Evolutionary conservation across 2,113 vertebrate species (phyloP).

Genomic region (Ploceus nigricollis): DNA sequence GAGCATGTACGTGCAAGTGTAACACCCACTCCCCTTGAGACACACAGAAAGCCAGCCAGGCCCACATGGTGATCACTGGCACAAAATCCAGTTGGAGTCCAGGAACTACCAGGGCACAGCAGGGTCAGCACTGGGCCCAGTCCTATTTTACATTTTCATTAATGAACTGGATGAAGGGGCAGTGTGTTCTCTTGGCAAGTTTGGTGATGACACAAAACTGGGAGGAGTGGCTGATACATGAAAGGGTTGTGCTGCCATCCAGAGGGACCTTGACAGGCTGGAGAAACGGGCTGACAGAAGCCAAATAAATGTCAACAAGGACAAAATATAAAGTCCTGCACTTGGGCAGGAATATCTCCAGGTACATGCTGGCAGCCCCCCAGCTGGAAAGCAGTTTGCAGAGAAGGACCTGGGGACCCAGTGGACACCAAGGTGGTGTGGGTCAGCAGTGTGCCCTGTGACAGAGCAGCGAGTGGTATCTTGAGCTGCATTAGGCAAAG

Average conservation of each 20-base stretch:
- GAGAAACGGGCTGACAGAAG: background rate
- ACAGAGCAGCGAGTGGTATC: accelerated
- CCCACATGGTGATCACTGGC: background rate
- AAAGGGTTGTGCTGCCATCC: background rate
- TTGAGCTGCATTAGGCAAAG: background rate
- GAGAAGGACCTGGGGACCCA: background rate
- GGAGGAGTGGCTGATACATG: background rate
- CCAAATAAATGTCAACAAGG: background rate
- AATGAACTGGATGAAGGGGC: background rate
- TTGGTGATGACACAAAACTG: background rate
- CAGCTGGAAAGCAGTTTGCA: background rate
- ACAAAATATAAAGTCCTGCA: background rate
- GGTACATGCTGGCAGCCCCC: background rate
- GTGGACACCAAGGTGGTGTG: background rate
- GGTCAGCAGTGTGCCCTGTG: accelerated
- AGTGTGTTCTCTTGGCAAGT: background rate
- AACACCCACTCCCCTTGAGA: background rate
- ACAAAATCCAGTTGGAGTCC: background rate
- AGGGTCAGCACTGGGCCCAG: background rate
- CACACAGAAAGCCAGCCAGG: background rate
- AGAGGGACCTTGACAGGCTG: background rate
- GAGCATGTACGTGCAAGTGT: background rate
- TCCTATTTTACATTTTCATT: background rate
- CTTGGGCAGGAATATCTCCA: background rate
- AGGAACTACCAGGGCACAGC: background rate